phyloP scores from a whole-genome alignment of 2,113 vertebrate species.

The Sander lucioperca region DNA sequence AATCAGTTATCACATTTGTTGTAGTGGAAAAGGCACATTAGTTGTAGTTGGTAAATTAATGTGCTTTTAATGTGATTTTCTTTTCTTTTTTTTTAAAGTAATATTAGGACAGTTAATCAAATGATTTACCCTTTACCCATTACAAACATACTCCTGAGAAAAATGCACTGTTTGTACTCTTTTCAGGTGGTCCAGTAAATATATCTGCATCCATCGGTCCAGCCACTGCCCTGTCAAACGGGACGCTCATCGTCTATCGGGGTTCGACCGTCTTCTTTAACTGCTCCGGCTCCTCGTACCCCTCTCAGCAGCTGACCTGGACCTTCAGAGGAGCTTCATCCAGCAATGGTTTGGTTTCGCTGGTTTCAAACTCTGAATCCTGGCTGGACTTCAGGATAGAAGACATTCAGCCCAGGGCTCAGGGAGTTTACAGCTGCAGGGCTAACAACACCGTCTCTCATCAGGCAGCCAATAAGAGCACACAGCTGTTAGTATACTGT shows the following conservation, averaged over 20 bases:
- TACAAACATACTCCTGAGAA: neutral
- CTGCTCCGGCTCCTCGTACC: slow-evolving; percentile 79
- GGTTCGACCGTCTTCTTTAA: slow-evolving; percentile 77
- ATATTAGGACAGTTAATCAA: neutral
- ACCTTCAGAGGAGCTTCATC: slow-evolving; percentile 54
- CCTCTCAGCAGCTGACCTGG: slow-evolving; percentile 77
- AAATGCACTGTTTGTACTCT: neutral
- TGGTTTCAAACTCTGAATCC: slow-evolving; percentile 36
- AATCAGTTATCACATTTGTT: neutral
- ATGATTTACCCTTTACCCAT: neutral
- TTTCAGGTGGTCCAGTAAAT: slow-evolving; percentile 80
- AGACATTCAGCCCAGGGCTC: slow-evolving; percentile 71
- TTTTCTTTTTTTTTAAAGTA: neutral
- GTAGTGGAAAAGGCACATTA: neutral
- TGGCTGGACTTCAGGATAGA: slow-evolving; percentile 69
- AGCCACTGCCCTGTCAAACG: slow-evolving; percentile 72
- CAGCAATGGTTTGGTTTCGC: neutral
- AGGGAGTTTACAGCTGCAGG: slow-evolving; percentile 87
- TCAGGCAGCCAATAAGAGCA: slow-evolving; percentile 52
- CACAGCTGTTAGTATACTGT: slow-evolving; percentile 90
- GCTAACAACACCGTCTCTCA: slow-evolving; percentile 78
- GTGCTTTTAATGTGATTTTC: neutral
- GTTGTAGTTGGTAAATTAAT: neutral
- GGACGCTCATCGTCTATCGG: slow-evolving; percentile 69
- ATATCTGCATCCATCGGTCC: slow-evolving; percentile 70